Percentiles rank a stretch among this genome's conserved stretches.
Conservation (phyloP, 2,797 vertebrate genomes). For the Neosilurus hyrtlii region DNA sequence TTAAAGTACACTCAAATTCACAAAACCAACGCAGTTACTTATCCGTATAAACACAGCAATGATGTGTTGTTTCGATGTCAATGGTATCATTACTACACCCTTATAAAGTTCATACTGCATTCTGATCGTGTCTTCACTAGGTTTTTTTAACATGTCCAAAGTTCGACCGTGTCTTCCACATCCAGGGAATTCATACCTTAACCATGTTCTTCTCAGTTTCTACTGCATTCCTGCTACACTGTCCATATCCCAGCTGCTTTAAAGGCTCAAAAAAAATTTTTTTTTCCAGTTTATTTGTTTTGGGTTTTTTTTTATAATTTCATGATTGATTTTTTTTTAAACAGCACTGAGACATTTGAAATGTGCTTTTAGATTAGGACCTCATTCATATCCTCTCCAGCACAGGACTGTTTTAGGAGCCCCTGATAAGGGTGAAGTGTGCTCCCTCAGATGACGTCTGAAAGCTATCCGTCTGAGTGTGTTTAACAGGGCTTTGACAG, state of each 20-base stretch:
- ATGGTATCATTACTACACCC: too few relatives aligned
- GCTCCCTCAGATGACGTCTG: conserved; percentile 22
- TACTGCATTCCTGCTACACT: too few relatives aligned
- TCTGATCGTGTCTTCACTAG: too few relatives aligned
- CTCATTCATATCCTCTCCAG: conserved; percentile 17
- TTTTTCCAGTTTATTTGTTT: neutral
- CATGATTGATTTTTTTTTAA: neutral
- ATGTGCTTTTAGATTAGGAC: conserved; percentile 8
- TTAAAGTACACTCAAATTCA: too few relatives aligned
- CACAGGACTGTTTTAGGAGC: neutral
- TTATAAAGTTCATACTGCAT: too few relatives aligned
- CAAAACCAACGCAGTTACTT: too few relatives aligned
- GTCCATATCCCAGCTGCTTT: neutral
- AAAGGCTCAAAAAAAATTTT: neutral
- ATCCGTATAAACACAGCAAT: too few relatives aligned
- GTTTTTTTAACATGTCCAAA: too few relatives aligned
- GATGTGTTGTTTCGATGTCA: too few relatives aligned
- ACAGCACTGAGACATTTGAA: neutral
- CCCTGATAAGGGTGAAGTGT: conserved; percentile 9
- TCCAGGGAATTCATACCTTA: too few relatives aligned
- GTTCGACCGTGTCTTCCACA: too few relatives aligned
- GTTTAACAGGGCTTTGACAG: conserved; percentile 14
- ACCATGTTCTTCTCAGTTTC: too few relatives aligned
- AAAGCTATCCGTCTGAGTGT: neutral
- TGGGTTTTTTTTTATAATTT: neutral